Conservation (phyloP, 2,797 vertebrate genomes). For the Ctenosaura bakeri region DNA sequence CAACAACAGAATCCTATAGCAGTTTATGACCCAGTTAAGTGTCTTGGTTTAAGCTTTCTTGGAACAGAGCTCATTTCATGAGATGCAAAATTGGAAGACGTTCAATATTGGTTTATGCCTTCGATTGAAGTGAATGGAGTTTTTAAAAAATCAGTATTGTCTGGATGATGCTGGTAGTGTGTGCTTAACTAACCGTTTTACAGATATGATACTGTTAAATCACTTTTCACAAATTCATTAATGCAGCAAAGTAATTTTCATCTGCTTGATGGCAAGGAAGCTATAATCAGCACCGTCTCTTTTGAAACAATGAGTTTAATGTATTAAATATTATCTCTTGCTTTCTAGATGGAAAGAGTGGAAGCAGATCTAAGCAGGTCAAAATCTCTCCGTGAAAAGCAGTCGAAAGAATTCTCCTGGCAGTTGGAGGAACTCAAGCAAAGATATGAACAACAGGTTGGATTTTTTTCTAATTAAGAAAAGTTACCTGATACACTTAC, state of each 20-base stretch:
- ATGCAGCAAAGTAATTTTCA: slow-evolving; percentile 27
- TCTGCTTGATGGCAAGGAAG: slow-evolving; percentile 63
- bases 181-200: background rate
- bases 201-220: background rate
- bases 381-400: slow-evolving; percentile 91
- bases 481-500: background rate
- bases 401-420: slow-evolving; percentile 88
- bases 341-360: slow-evolving; percentile 91
- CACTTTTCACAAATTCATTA: background rate
- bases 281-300: slow-evolving; percentile 29
- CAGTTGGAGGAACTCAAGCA: slow-evolving; percentile 88
- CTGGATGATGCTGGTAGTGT: background rate
- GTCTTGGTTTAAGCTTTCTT: background rate
- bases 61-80: background rate
- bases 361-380: slow-evolving; percentile 91
- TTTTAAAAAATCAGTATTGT: background rate
- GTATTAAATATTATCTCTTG: slow-evolving; percentile 78
- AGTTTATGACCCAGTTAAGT: background rate
- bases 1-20: background rate
- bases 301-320: slow-evolving; percentile 52
- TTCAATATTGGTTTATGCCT: background rate
- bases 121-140: background rate
- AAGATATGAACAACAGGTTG: slow-evolving; percentile 91
- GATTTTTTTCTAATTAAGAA: slow-evolving; percentile 39
- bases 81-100: background rate